Percentiles rank a stretch among this genome's conserved stretches.
phyloP scores from a whole-genome alignment of 1,140 invertebrate genomes.

The Trialeurodes vaporariorum region DNA sequence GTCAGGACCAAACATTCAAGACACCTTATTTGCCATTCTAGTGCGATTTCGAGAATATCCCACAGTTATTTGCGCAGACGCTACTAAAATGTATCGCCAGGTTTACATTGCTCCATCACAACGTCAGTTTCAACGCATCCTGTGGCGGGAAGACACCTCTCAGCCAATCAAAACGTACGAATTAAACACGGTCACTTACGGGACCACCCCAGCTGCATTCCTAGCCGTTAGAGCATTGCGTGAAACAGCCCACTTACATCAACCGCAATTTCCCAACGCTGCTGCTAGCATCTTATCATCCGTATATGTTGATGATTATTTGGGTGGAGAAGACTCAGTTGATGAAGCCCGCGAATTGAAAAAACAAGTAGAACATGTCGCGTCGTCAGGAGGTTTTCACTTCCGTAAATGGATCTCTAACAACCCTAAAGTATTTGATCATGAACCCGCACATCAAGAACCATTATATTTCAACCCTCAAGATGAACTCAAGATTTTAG shows the following conservation, averaged over 20 bases:
- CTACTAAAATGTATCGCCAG: conserved; percentile 37
- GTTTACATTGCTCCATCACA: conserved; percentile 30
- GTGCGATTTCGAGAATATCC: conserved; percentile 32
- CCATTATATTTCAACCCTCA: conserved; percentile 14
- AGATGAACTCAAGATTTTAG: conserved; percentile 25
- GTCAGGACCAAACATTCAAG: conserved; percentile 22
- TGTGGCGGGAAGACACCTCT: conserved; percentile 30
- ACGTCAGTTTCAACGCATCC: conserved; percentile 33
- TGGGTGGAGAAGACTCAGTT: conserved; percentile 25
- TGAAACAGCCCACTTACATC: conserved; percentile 23
- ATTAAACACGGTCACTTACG: conserved; percentile 34
- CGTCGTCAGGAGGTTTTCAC: conserved; percentile 20
- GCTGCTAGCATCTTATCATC: conserved; percentile 23
- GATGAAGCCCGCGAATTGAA: conserved; percentile 21
- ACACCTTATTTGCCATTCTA: conserved; percentile 26
- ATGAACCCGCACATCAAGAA: conserved; percentile 9
- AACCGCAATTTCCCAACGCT: conserved; percentile 24
- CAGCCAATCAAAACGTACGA: conserved; percentile 27
- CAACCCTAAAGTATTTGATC: conserved; percentile 22
- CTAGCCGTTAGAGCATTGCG: conserved; percentile 29
- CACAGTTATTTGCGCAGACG: conserved; percentile 30
- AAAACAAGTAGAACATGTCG: conserved; percentile 19
- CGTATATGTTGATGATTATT: conserved; percentile 34
- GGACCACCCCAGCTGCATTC: too few species aligned
- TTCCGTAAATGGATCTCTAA: conserved; percentile 31